Evolutionary conservation across 2,888 invertebrate genomes (phyloP), one percentile per base, ranked within the genome.

Genomic region (Aspidapion aeneum): DNA sequence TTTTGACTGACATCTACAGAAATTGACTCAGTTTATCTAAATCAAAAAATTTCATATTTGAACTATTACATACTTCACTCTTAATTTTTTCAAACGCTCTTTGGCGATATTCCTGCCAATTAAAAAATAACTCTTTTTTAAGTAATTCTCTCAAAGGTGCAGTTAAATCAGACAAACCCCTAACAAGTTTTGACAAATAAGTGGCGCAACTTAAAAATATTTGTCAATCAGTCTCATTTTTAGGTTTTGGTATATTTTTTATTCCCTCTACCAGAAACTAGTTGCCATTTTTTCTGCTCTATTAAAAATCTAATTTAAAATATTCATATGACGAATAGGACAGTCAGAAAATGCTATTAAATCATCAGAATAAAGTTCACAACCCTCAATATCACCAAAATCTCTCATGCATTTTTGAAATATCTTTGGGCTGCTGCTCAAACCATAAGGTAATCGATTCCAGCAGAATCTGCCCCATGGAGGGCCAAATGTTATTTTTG

Each of bases 361-460:
- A 16, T 57, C 57, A 57, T 57, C 57, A 16, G 21, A 21, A 16
- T 57, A 57, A 21, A 57, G 2, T 17, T 57, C 57, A 57, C 57
- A 57, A 57, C 57, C 57, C 35, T 57, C 57, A 57, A 57, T 57
- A 57, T 57, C 20, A 2, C 57, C 57, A 55, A 55, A 55, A 17
- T 55, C 55, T 16, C 20, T 55, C 55, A 57, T 57, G 16, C 21
- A 57, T 21, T 57, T 20, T 21, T 57, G 57, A 21, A 57, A 21
- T 21, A 57, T 21, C 17, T 57, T 21, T 21, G 57, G 22, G 21
- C 57, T 57, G 21, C 57, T 57, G 17, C 21, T 21, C 22, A 21
- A 21, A 16, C 57, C 57, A 57, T 57, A 57, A 21, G 57, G 57
- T 21, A 57, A 21, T 16, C 57, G 20, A 57, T 18, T n/a, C 55